Evolutionary conservation across 1,140 invertebrate species (phyloP).

Genomic region (Nautilus pompilius): DNA sequence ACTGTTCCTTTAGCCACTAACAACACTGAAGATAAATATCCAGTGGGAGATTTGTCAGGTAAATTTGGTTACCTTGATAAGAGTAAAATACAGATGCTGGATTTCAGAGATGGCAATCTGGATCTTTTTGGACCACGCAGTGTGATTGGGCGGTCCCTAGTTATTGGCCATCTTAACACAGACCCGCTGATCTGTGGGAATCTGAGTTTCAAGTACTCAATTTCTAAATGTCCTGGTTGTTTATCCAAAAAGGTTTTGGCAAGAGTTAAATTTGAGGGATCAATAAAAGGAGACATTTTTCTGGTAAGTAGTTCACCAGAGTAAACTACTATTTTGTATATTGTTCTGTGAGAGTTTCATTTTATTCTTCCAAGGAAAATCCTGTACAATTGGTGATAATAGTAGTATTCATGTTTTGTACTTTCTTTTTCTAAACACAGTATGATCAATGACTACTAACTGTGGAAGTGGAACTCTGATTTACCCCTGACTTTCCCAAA

Average conservation of each 20-base stretch:
- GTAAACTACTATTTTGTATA: too few species aligned
- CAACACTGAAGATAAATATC: neutral
- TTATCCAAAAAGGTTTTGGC: too few species aligned
- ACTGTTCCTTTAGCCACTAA: neutral
- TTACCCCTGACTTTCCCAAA: too few species aligned
- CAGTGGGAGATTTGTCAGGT: neutral
- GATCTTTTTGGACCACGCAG: neutral
- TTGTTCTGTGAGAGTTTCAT: too few species aligned
- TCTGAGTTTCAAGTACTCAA: neutral
- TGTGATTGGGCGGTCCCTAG: neutral
- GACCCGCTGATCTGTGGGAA: neutral
- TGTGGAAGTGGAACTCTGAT: too few species aligned
- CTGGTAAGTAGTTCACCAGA: too few species aligned
- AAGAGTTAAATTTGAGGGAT: neutral
- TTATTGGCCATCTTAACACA: neutral
- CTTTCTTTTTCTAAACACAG: too few species aligned
- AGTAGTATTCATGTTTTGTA: too few species aligned
- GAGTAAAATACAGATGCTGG: neutral
- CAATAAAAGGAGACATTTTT: neutral
- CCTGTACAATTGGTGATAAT: too few species aligned
- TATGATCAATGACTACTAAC: too few species aligned
- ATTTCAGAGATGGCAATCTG: neutral
- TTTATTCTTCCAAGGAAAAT: too few species aligned
- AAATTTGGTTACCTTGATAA: constrained; percentile 2
- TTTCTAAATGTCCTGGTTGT: neutral